Base-by-base conservation (phyloP, 2,113 vertebrate genomes). In the Pluvialis apricaria region DNA sequence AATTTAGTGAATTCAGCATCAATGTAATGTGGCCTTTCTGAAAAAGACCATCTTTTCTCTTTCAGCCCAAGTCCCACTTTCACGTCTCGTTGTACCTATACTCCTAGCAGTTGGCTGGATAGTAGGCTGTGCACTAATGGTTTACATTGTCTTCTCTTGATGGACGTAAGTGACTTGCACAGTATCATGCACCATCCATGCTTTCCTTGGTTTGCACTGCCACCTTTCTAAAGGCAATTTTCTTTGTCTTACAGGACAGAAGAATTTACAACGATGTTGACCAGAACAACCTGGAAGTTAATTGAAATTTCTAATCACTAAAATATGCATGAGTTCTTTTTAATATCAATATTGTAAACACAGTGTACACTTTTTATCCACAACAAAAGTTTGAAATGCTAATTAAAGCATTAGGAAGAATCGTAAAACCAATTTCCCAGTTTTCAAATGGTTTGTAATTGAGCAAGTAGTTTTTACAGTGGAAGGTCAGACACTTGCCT, bases 71-170 rank as follows among this genome's bases (percentile, higher is more conserved):
- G 45, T 78, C 25, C 40, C 92, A 4, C 95, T 95, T 25, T 94
- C 98, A 13, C 96, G n/a, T 3, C 94, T 98, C 5, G 2, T 98
- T 0, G 97, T 99, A 0, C 98, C 98, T 0, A 9, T 95, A 40
- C 98, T 99, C 81, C 98, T 99, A 16, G 88, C 97, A 4, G 80
- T 98, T 34, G 98, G 98, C 83, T 99, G 98, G 98, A 97, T 99
- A 34, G 78, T 98, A 90, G 98, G 98, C 11, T 98, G 98, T 73
- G 96, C 97, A 1, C 78, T 98, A 38, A 96, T 98, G 96, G 95
- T 98, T 11, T 98, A 98, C 76, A 94, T 98, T 8, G 97, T 98
- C 93, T 98, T 99, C 96, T 98, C 95, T 54, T 98, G 98, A 97
- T 21, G 76, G 81, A 91, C 82, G 96, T 94, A 45, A 69, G 92